Evolutionary conservation across 2,797 vertebrate genomes (phyloP), one percentile per base, ranked within the genome.

Genomic region (Adelosebastes latens): DNA sequence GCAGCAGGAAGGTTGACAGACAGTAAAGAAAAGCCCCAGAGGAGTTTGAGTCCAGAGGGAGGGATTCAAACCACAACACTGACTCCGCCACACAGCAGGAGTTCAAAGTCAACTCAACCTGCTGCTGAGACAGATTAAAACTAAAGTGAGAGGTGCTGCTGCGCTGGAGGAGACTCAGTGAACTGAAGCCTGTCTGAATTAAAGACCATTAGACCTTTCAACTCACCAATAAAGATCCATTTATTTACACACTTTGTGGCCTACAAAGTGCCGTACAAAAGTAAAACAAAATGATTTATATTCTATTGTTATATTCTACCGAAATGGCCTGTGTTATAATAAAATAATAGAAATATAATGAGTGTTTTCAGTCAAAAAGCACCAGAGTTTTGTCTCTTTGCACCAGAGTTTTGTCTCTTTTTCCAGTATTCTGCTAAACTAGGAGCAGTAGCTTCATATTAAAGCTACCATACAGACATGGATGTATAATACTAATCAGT

Each of bases 121-220:
- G 46, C 71, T 75, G 80, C 88, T 87, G 8, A 70, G 36, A 64
- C 72, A 68, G 83, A 86, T 89, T 84, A 59, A 63, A 84, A 82
- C 76, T 64, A 82, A 77, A 85, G 75, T 39, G 62, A 77, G 77
- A 81, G 72, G 42, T 77, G 69, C 27, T 61, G 58, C 68, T 3
- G 56, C 6, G 11, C 61, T 29, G 25, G 62, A 72, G 75, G 72
- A 68, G 42, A 72, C 27, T 3, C 1, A 2, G 4, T 16, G 49
- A 58, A 72, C 72, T 62, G 12, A 36, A 36, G 12, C 32, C 61
- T 5, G 20, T 66, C 75, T 76, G 59, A 78, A 67, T 74, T 39
- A 31, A 70, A 73, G 68, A 46, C 25, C 18, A 46, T 60, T 14
- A 58, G 29, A 67, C 13, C 12, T 32, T 22, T 36, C 18, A 16